A percentile compares a stretch with the other conserved stretches of the same genome.
Evolutionary conservation across 2,888 invertebrate species (phyloP).

Genomic region (Cosmopolites sordidus): DNA sequence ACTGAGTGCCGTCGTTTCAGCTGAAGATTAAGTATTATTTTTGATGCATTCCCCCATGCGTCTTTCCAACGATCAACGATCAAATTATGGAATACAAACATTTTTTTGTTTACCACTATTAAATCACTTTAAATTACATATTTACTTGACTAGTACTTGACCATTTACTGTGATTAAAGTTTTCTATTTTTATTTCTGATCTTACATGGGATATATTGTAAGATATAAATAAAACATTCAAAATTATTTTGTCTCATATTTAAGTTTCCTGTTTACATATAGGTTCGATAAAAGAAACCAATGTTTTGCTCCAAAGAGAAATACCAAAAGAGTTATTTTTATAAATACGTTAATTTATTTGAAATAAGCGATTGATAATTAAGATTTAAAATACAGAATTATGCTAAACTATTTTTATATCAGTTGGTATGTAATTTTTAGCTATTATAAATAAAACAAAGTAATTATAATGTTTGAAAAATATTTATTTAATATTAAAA

Average conservation of each 20-base stretch:
- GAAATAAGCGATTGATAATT: background rate
- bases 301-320: too few species aligned
- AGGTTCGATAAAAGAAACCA: too few species aligned
- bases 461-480: background rate
- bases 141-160: background rate
- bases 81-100: too few species aligned
- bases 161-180: conserved; percentile 19
- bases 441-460: too few species aligned
- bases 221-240: background rate
- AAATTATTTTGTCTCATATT: too few species aligned
- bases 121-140: background rate
- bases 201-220: background rate
- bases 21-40: conserved; percentile 12
- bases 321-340: too few species aligned
- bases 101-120: too few species aligned
- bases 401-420: too few species aligned
- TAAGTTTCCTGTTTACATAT: too few species aligned
- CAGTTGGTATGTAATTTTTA: too few species aligned
- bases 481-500: background rate
- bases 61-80: conserved; percentile 22
- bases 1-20: background rate
- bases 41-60: conserved; percentile 36
- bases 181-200: conserved; percentile 4
- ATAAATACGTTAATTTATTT: background rate
- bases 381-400: background rate